Evolutionary conservation across 1,140 invertebrate genomes (phyloP), one percentile per base, ranked within the genome.

Genomic region (Megathymus violae): DNA sequence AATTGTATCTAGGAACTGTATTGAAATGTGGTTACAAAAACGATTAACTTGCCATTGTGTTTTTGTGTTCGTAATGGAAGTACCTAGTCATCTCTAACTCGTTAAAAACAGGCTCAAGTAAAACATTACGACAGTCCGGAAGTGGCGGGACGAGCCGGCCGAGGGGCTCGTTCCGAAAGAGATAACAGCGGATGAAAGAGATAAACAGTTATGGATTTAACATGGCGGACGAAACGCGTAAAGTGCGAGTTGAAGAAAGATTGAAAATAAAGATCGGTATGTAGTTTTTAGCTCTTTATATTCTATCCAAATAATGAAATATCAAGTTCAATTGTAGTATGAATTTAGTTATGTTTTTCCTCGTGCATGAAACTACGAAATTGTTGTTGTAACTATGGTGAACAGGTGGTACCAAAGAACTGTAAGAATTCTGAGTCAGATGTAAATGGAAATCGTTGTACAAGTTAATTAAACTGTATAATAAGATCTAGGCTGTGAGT

Each of bases 211-310:
- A 95, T 95, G 94, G 94, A 94, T 94, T 93, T 94, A 96, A 95
- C 94, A 96, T 96, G 95, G 95, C 95, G 92, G 95, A 95, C 92
- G 94, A 94, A 92, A 94, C 93, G 93, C 94, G 94, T 93, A 94
- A 95, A 94, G 95, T 96, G 92, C 94, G 96, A 93, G 94, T 96
- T 92, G 95, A 95, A 91, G 95, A 97, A 93, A 94, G 95, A 91
- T 94, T 97, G 91, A 96, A 95, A 94, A 96, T 96, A 85, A 97
- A 96, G 94, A 96, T 97, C 83, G 96, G 96, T 96, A 93, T 91
- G 94, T 93, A 91, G 47, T 71, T 76, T 76, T 64, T 46, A 43
- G 14, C 10, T 47, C 47, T 64, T 69, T 47, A 34, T 16, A 9
- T 40, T 17, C 6, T 2, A 43, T 54, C 40, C 44, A 2, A 16